Evolutionary conservation across 2,888 invertebrate species (phyloP), one percentile per base, ranked within the genome.

Genomic region (Melanotus villosus): DNA sequence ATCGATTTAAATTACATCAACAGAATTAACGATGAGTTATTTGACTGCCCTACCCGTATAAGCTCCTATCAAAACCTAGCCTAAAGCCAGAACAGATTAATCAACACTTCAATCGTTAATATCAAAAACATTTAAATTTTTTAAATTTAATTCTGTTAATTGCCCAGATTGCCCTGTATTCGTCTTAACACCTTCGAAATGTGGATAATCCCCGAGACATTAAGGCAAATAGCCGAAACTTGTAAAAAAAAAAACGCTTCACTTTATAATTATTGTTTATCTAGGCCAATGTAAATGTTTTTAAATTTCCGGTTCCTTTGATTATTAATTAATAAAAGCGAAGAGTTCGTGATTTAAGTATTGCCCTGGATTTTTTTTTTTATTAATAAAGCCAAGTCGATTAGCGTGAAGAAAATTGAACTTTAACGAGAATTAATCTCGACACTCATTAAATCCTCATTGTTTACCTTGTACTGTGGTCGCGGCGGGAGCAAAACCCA

Each of bases 361-460:
- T 18, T 32, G n/a, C 10, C 18, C 12, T 32, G 6, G 9, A 26
- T 50, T 26, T 50, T 19, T 23, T 16, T n/a, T n/a, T 19, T 43
- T n/a, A 7, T 7, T 7, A 3, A 12, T 18, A 45, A 45, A 16
- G 18, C n/a, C 16, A 50, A 1, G 10, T 7, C 9, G 30, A 50
- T 32, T 5, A 52, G 30, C n/a, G 12, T 14, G 18, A 12, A 47
- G 10, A 47, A 32, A 52, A 14, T n/a, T 52, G 52, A 52, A 52
- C 52, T 52, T 52, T 52, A 52, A 52, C 16, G 52, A 52, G 52
- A 52, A 52, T 9, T 52, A 52, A 32, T 52, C 52, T 52, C 7
- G 12, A 16, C 18, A 32, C 12, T 52, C 52, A 52, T 52, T 52
- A 52, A 52, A 52, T 52, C 52, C 32, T 52, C 52, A 16, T 23